These are phyloP conservation scores for Galleria mellonella DNA, from an alignment of 1,140 invertebrate species.

Conservation along the genomic window DNA sequence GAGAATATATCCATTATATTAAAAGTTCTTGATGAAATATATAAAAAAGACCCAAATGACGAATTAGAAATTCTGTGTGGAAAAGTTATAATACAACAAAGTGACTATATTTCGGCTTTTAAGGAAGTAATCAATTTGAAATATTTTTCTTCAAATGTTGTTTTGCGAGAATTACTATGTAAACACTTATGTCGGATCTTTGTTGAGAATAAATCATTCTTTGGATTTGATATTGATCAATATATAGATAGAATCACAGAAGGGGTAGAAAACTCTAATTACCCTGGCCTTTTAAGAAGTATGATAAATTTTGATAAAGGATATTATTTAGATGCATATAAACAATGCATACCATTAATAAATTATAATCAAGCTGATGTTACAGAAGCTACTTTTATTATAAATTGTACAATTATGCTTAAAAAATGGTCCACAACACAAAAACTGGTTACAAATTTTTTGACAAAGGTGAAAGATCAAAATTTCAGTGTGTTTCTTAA, in stretches of 20 bases:
- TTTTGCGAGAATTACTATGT: conserved; percentile 52
- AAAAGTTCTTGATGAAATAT: conserved; percentile 23
- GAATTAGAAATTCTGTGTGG: conserved; percentile 33
- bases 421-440: conserved; percentile 77
- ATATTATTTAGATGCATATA: conserved; percentile 74
- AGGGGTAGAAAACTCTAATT: conserved; percentile 74
- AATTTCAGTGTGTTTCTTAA: conserved; percentile 33
- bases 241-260: conserved; percentile 61
- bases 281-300: conserved; percentile 77
- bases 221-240: conserved; percentile 41
- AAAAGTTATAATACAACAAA: conserved; percentile 40
- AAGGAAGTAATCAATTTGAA: conserved; percentile 37
- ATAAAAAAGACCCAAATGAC: conserved; percentile 27
- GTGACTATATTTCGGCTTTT: conserved; percentile 26
- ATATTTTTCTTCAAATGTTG: conserved; percentile 41
- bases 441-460: conserved; percentile 66
- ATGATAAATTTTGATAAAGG: conserved; percentile 72
- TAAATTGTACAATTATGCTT: conserved; percentile 73
- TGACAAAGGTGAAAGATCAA: conserved; percentile 44
- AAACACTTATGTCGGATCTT: conserved; percentile 43
- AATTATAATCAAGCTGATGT: conserved; percentile 52
- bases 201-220: conserved; percentile 40
- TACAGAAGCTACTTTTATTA: conserved; percentile 51
- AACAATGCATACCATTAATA: conserved; percentile 51
- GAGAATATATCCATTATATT: conserved; percentile 28